Base-by-base conservation (phyloP, 2,797 vertebrate genomes). In the Limosa lapponica region DNA sequence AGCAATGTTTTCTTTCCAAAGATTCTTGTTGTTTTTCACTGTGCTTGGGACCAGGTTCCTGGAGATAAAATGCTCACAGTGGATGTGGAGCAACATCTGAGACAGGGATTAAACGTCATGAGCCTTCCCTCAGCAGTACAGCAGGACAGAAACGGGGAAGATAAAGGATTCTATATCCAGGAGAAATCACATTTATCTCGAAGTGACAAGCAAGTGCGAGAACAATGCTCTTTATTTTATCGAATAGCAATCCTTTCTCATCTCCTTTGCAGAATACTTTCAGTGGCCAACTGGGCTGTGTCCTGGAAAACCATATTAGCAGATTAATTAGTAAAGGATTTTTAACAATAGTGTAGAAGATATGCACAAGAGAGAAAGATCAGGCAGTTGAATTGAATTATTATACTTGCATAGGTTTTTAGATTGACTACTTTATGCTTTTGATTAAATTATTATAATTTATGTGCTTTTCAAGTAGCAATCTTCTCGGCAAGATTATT, bases 401-500 rank as follows among this genome's bases (percentile, higher is more conserved):
- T 87, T 93, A 62, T 78, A 85, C 66, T 94, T 90, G 49, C 48
- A 72, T 52, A 78, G 72, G 32, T 95, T 94, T 88, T 82, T 43
- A 86, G 75, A 96, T 75, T 82, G 84, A 92, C 74, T 89, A 67
- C 88, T 85, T 87, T 74, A 79, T 88, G 87, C n/a, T 94, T 94
- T 87, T 91, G 84, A 96, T 94, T 90, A 94, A 93, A 96, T 91
- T 92, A 94, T 96, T 95, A 59, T 90, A 94, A 97, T 94, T 83
- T 92, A 94, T 96, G 90, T 87, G 78, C 72, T 95, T 95, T 96
- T 91, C 62, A 92, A 96, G 89, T 83, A 96, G 70, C 75, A 96
- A 37, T 92, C 79, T 92, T 94, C 90, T 82, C 57, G n/a, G 22
- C 72, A 69, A 96, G 79, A 96, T 93, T 95, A 94, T 94, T 94